Evolutionary conservation across 2,888 invertebrate genomes (phyloP).

Genomic region (Drosophila rellima): DNA sequence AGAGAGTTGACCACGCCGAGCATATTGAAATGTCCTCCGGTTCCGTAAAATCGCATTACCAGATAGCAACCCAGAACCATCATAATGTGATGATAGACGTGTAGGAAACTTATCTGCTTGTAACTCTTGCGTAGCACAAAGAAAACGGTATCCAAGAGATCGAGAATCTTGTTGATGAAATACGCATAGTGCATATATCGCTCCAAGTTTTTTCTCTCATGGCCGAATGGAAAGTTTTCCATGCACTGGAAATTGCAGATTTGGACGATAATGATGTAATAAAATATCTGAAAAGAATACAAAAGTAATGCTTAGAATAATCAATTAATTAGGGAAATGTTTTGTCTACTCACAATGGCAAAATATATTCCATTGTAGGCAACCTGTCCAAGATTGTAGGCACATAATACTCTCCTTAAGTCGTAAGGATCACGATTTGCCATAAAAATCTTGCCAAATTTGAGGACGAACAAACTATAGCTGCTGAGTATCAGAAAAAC

Average conservation of each 20-base stretch:
- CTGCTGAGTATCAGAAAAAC: conserved; percentile 13
- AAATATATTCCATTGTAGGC: conserved; percentile 31
- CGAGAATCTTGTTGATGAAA: conserved; percentile 88
- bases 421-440: conserved; percentile 17
- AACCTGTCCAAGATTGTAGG: conserved; percentile 25
- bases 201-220: conserved; percentile 37
- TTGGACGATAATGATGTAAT: conserved; percentile 25
- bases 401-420: conserved; percentile 18
- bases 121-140: conserved; percentile 95
- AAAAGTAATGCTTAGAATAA: background rate
- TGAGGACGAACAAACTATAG: conserved; percentile 16
- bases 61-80: conserved; percentile 91
- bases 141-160: conserved; percentile 93
- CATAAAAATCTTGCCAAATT: conserved; percentile 24
- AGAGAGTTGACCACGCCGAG: conserved; percentile 86
- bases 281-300: conserved; percentile 36
- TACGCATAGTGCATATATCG: conserved; percentile 67
- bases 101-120: conserved; percentile 93
- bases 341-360: conserved; percentile 6
- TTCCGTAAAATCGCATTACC: conserved; percentile 91
- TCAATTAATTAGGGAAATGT: too few relatives aligned
- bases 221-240: conserved; percentile 45
- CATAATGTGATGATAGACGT: conserved; percentile 94
- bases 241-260: conserved; percentile 45
- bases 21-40: conserved; percentile 86